A percentile compares a stretch with the other conserved stretches of the same genome.
Evolutionary conservation across 2,113 vertebrate species (phyloP).

Genomic region (Ptychochromis oligacanthus): DNA sequence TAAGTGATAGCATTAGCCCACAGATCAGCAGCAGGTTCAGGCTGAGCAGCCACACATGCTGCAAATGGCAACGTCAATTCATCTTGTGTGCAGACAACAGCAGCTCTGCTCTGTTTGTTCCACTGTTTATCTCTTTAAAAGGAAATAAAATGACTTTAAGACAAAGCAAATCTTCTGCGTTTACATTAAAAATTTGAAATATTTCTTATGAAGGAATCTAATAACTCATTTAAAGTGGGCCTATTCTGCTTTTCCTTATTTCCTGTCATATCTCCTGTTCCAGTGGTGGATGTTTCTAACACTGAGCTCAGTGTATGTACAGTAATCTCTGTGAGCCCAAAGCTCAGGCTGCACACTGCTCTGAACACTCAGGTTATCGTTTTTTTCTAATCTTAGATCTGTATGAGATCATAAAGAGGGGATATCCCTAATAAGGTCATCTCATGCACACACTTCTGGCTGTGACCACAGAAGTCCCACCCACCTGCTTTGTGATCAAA

Average conservation of each 20-base stretch:
- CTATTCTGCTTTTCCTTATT: no score
- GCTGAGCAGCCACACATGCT: slow-evolving; percentile 27
- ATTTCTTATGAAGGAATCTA: no score
- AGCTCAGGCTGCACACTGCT: no score
- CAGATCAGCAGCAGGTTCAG: neutral
- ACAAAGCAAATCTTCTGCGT: neutral
- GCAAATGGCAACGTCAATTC: slow-evolving; percentile 9
- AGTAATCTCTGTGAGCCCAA: no score
- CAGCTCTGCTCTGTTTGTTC: neutral
- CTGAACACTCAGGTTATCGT: no score
- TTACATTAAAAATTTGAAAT: no score
- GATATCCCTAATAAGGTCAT: neutral
- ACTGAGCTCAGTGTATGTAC: no score
- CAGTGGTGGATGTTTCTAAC: no score
- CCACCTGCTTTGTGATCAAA: neutral
- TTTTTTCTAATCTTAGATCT: no score
- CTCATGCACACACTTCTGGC: neutral
- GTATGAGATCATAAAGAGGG: no score
- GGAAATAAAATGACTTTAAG: neutral
- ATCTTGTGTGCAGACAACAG: neutral
- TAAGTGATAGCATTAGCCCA: slow-evolving; percentile 17
- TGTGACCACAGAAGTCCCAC: neutral
- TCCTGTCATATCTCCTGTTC: no score
- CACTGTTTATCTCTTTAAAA: neutral
- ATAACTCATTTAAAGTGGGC: no score